Evolutionary conservation across 2,113 vertebrate species (phyloP), one percentile per base, ranked within the genome.

Genomic region (Morone saxatilis): DNA sequence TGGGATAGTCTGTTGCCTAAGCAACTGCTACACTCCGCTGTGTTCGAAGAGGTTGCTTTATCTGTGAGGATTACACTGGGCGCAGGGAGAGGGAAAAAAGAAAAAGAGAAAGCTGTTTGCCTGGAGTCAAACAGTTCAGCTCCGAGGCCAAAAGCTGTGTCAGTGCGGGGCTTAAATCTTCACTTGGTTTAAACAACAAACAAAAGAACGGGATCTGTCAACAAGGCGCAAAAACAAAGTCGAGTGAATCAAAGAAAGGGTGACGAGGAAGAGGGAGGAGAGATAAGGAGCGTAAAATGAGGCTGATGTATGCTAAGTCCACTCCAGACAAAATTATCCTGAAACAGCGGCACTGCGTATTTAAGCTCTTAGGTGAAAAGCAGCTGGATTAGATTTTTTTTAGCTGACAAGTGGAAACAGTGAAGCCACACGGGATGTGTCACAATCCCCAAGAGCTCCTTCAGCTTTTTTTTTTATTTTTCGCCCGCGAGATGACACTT

Each of bases 1-100:
- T 91, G 92, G 90, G 90, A 88, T 90, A 86, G 87, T 86, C 87
- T 88, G 89, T 94, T 90, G 80, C 91, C 89, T 80, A 88, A 92
- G 92, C 91, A 93, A 92, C 91, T 90, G 90, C 80, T 87, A 81
- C 87, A 92, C 88, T 93, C 81, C 56, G 50, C 82, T 90, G 82
- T 92, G 88, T 87, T 91, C 9, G 75, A 78, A 87, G 81, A 92
- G 84, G 86, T 81, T 86, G 87, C 84, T 92, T 92, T 92, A 91
- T 94, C 91, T 91, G 78, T 62, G 57, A 88, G 90, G 91, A 94
- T 94, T 94, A 94, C 89, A 89, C 77, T 1, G 67, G 54, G 78
- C 36, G 70, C 67, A 1, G 72, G 47, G 65, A 40, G 40, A 25
- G 4, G 22, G 9, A 63, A 63, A 40, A 71, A 53, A n/a, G 7